A percentile compares a stretch with the other conserved stretches of the same genome.
phyloP scores from a whole-genome alignment of 2,113 vertebrate genomes.

The Otus sunia region DNA sequence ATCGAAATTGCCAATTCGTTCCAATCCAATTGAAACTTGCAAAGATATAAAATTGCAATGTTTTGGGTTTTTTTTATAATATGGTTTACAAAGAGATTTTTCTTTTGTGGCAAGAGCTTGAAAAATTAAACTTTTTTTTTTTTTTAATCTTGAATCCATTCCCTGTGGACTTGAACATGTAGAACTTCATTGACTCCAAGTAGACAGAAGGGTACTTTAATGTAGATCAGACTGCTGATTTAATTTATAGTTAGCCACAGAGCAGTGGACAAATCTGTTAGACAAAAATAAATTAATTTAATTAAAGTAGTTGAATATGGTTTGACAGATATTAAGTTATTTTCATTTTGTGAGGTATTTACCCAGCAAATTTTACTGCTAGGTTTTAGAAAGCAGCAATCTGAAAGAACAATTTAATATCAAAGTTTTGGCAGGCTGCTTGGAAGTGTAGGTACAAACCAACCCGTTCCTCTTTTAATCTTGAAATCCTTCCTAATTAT shows the following conservation, averaged over 20 bases:
- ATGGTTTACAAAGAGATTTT: not conserved
- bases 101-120: not conserved
- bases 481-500: conserved; percentile 51
- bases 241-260: not conserved
- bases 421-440: not conserved
- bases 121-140: not conserved
- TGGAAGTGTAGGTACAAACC: not conserved
- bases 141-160: not conserved
- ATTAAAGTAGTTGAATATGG: not conserved
- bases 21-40: not conserved
- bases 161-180: not conserved
- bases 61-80: not conserved
- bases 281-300: not conserved
- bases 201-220: not conserved
- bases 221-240: not conserved
- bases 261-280: not conserved
- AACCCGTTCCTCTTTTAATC: not conserved
- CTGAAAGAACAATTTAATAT: not conserved
- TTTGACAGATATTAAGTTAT: not conserved
- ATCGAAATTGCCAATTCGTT: not conserved
- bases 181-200: not conserved
- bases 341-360: not conserved
- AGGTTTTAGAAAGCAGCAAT: not conserved
- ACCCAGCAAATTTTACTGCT: not conserved
- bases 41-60: not conserved